Conservation (phyloP, 2,113 vertebrate species). For the Brachypodius melanocephalos region DNA sequence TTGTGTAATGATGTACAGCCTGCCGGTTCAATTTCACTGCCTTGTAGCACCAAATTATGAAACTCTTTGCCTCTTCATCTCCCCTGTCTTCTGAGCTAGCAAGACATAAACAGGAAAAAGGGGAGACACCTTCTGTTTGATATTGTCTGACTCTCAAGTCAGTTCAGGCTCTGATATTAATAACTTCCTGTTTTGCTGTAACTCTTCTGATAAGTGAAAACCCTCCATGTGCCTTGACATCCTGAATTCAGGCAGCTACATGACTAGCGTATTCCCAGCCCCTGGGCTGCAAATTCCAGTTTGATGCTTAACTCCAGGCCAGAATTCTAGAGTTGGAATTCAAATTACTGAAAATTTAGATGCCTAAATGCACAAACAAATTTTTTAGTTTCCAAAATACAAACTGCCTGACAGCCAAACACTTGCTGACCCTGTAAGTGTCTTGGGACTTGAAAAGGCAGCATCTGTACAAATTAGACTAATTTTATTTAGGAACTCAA, state of each 20-base stretch:
- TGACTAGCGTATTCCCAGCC: neutral
- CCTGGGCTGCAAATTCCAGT: neutral
- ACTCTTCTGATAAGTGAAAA: neutral
- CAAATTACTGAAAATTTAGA: neutral
- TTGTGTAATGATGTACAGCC: neutral
- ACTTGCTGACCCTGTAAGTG: neutral
- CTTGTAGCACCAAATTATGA: neutral
- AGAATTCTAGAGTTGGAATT: neutral
- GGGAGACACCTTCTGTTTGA: conserved; percentile 28
- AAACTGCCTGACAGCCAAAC: neutral
- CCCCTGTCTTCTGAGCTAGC: neutral
- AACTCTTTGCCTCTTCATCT: neutral
- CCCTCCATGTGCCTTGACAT: neutral
- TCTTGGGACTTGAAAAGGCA: neutral
- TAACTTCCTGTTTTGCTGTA: conserved; percentile 38
- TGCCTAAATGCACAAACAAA: neutral
- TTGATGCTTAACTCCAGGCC: neutral
- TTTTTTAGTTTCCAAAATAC: neutral
- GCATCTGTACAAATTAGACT: neutral
- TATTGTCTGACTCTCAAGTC: conserved; percentile 1
- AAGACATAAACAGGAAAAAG: conserved; percentile 57
- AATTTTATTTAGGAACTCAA: neutral
- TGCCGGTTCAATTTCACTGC: neutral
- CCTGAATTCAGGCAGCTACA: neutral
- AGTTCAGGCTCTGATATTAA: neutral